Percentiles rank a stretch among this genome's conserved stretches.
Conservation (phyloP, 2,888 invertebrate genomes). For the Lithophane semibrunnea region DNA sequence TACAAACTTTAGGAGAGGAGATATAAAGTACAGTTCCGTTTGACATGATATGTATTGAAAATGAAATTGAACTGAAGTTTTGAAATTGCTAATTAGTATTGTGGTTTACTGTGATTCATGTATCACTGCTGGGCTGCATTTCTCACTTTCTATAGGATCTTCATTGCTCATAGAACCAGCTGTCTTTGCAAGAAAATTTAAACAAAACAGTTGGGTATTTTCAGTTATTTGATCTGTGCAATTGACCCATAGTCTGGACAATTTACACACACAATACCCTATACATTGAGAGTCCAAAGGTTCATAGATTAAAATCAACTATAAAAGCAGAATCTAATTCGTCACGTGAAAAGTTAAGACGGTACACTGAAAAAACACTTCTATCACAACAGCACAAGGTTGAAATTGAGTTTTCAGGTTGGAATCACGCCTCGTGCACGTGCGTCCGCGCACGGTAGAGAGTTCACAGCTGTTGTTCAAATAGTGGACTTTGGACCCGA, state of each 20-base stretch:
- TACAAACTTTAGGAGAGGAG: neutral
- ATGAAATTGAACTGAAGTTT: slow-evolving; percentile 33
- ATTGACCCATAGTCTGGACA: slow-evolving; percentile 56
- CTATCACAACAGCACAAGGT: slow-evolving; percentile 51
- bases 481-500: slow-evolving; percentile 87
- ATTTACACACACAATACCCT: slow-evolving; percentile 56
- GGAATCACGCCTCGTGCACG: slow-evolving; percentile 84
- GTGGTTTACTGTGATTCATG: slow-evolving; percentile 24
- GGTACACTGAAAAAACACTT: slow-evolving; percentile 33
- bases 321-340: slow-evolving; percentile 56
- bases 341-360: slow-evolving; percentile 56
- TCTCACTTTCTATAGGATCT: slow-evolving; percentile 3
- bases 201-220: slow-evolving; percentile 30
- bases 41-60: slow-evolving; percentile 24
- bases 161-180: neutral
- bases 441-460: slow-evolving; percentile 77
- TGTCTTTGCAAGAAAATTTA: neutral
- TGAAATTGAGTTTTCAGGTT: slow-evolving; percentile 52
- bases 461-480: slow-evolving; percentile 84
- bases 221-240: slow-evolving; percentile 45
- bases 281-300: slow-evolving; percentile 64
- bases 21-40: slow-evolving; percentile 28
- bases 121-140: slow-evolving; percentile 1
- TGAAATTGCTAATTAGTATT: slow-evolving; percentile 28
- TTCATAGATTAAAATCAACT: slow-evolving; percentile 61